A percentile compares a stretch with the other conserved stretches of the same genome.
phyloP scores from a whole-genome alignment of 30 jellyfish, hydroid and myxozoan species.

The Aurelia aurita region DNA sequence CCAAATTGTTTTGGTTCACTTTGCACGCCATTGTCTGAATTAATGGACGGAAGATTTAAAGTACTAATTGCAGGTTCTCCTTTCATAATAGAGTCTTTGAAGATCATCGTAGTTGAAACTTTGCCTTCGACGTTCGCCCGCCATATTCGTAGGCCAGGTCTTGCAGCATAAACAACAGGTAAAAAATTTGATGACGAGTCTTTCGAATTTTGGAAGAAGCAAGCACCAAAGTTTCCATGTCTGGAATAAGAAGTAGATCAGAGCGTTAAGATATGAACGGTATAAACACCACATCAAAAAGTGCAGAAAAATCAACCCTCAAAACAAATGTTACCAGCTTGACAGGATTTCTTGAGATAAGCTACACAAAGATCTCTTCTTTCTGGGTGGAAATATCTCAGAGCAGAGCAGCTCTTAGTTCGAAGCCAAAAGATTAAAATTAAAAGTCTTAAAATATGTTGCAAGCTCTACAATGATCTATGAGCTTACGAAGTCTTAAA shows the following conservation, averaged over 20 bases:
- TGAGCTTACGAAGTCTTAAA: too few species aligned
- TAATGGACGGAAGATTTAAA: conserved; percentile 71
- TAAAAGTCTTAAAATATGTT: too few species aligned
- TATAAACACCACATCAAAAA: too few species aligned
- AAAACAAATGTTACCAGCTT: too few species aligned
- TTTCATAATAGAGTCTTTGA: conserved; percentile 85
- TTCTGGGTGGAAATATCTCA: too few species aligned
- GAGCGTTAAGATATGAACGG: background rate
- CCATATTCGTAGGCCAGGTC: conserved; percentile 99
- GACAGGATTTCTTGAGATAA: too few species aligned
- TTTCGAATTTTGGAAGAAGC: conserved; percentile 82
- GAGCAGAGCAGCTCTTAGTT: too few species aligned
- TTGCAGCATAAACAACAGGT: conserved; percentile 86
- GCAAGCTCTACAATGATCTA: too few species aligned
- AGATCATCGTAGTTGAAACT: conserved; percentile 93
- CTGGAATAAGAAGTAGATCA: conserved; percentile 28
- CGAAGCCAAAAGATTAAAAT: too few species aligned
- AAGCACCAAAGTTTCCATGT: conserved; percentile 99
- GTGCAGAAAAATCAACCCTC: too few species aligned
- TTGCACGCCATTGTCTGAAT: conserved; percentile 14
- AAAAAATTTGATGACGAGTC: conserved; percentile 41
- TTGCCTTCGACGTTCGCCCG: conserved; percentile 94
- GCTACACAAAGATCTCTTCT: too few species aligned
- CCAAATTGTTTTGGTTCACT: conserved; percentile 94
- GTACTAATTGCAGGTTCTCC: conserved; percentile 95